These are phyloP conservation scores for Sebastes goodei DNA, from an alignment of 2,797 vertebrate species.

Conservation along the genomic window DNA sequence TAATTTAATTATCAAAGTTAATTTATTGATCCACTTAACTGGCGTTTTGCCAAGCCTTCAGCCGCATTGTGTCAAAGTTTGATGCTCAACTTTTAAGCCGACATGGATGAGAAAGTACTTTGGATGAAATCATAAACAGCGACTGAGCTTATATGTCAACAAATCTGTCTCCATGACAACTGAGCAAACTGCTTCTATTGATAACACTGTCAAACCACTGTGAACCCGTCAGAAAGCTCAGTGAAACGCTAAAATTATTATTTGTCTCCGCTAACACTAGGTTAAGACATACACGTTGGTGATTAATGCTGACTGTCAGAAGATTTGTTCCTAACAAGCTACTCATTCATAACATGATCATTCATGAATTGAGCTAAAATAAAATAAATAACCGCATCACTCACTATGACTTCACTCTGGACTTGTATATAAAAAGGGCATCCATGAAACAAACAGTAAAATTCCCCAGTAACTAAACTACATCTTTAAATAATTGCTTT, in stretches of 20 bases:
- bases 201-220: background rate
- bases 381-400: no score
- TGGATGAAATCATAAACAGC: background rate
- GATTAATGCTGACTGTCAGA: no score
- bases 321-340: accelerated
- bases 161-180: background rate
- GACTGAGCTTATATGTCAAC: background rate
- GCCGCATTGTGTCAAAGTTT: accelerated
- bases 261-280: background rate
- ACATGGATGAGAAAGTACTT: background rate
- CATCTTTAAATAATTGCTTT: no score
- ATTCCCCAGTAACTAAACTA: no score
- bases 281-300: background rate
- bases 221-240: no score
- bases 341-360: no score
- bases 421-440: no score
- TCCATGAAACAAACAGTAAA: no score
- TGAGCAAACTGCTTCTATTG: background rate
- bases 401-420: no score
- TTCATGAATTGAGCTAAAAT: no score
- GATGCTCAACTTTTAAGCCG: background rate
- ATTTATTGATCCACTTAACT: background rate
- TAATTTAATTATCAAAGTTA: background rate
- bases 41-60: background rate
- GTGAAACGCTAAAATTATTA: background rate